phyloP scores from a whole-genome alignment of 2,113 vertebrate genomes.

The Martes martes region DNA sequence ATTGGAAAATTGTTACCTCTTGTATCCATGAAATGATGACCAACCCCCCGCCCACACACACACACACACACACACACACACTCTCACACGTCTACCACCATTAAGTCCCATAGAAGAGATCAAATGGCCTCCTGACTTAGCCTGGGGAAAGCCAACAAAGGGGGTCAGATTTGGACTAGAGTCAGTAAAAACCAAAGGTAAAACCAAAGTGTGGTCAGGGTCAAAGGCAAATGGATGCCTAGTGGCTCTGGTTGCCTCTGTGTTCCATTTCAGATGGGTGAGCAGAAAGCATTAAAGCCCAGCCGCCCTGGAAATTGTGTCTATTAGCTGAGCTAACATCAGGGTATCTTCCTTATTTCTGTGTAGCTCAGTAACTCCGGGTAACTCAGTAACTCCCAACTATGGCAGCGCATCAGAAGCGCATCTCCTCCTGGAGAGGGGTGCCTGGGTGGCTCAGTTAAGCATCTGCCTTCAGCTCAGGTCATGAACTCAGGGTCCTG shows the following conservation, averaged over 20 bases:
- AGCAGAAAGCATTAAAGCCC: neutral
- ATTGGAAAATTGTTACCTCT: neutral
- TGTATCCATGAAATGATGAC: neutral
- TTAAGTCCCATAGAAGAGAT: neutral
- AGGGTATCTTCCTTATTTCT: slow-evolving; percentile 7
- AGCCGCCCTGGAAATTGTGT: neutral
- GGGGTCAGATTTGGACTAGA: neutral
- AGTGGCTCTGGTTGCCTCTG: neutral
- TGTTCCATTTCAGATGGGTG: neutral
- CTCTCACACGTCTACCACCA: neutral
- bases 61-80: neutral
- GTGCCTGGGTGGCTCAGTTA: too few species aligned
- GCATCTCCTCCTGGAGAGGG: neutral
- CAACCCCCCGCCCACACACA: neutral
- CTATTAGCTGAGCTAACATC: neutral
- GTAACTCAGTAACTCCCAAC: slow-evolving; percentile 25
- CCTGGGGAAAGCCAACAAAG: neutral
- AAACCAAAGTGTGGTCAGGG: neutral
- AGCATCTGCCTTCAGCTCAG: too few species aligned
- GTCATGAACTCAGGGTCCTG: too few species aligned
- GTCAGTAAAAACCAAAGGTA: neutral
- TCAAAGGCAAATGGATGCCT: neutral
- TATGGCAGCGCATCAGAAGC: neutral
- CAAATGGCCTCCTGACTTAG: neutral
- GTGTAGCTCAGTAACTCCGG: neutral